Conservation (phyloP, 2,797 vertebrate species). For the Staurois parvus region DNA sequence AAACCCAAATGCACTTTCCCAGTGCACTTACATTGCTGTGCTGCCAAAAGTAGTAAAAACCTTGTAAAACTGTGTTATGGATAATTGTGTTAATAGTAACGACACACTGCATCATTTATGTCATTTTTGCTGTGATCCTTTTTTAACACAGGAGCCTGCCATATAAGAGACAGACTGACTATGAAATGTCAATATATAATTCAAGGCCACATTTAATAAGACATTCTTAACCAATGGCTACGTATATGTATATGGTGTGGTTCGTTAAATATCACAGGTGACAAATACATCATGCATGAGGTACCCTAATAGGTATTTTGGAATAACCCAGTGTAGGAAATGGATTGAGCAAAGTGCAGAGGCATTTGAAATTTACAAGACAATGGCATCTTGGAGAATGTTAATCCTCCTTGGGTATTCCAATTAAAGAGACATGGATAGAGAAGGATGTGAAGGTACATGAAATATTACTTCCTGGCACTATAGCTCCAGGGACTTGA, state of each 20-base stretch:
- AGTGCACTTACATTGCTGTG: no score
- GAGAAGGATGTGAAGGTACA: background rate
- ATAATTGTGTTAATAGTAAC: no score
- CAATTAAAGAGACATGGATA: conserved; percentile 3
- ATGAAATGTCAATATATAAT: background rate
- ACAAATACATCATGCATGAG: background rate
- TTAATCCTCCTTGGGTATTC: background rate
- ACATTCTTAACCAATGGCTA: background rate
- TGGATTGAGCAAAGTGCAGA: background rate
- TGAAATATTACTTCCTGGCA: background rate
- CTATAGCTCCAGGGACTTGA: conserved; percentile 4
- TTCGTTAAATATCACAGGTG: conserved; percentile 12
- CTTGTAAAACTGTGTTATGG: no score
- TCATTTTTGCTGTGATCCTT: no score
- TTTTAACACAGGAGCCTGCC: no score
- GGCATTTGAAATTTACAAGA: conserved; percentile 36
- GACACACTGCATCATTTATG: no score
- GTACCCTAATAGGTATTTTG: background rate
- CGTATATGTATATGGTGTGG: background rate
- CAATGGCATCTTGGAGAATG: background rate
- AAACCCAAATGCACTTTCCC: no score
- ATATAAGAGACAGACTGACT: background rate
- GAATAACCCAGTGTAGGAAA: background rate
- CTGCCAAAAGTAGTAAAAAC: no score
- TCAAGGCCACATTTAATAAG: background rate